A percentile compares a stretch with the other conserved stretches of the same genome.
Conservation (phyloP, 2,797 vertebrate species). For the Tadarida brasiliensis region DNA sequence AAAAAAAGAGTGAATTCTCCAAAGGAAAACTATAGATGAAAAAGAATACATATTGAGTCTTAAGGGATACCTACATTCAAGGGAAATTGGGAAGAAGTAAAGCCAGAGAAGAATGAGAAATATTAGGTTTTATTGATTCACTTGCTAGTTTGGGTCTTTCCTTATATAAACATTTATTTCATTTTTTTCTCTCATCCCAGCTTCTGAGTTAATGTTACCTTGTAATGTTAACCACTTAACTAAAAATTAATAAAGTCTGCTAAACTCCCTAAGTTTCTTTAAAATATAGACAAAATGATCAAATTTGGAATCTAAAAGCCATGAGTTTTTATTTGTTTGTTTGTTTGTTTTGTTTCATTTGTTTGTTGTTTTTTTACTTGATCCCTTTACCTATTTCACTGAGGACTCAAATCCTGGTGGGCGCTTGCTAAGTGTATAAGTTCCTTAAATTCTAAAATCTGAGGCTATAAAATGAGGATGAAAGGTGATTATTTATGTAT, state of each 20-base stretch:
- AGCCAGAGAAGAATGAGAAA: not conserved
- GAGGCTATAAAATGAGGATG: not conserved
- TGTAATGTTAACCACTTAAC: not conserved
- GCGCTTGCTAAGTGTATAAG: not conserved
- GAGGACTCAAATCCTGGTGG: not conserved
- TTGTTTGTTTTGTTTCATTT: not conserved
- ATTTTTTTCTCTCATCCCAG: not conserved
- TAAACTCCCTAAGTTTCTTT: not conserved
- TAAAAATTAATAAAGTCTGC: not conserved
- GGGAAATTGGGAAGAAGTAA: not conserved
- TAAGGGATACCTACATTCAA: not conserved
- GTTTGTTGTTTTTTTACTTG: not conserved
- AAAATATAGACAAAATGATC: not conserved
- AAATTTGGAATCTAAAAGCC: not conserved
- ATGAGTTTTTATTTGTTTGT: not conserved
- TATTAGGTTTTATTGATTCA: not conserved
- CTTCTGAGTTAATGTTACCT: constrained; percentile 24
- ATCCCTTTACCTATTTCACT: not conserved
- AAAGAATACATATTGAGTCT: not conserved
- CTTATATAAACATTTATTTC: not conserved
- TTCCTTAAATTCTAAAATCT: constrained; percentile 21
- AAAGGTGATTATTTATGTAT: not conserved
- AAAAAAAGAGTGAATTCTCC: not conserved
- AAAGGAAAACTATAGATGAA: not conserved
- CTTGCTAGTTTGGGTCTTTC: not conserved